Evolutionary conservation across 1,140 invertebrate genomes (phyloP).

Genomic region (Trichoplusia ni): DNA sequence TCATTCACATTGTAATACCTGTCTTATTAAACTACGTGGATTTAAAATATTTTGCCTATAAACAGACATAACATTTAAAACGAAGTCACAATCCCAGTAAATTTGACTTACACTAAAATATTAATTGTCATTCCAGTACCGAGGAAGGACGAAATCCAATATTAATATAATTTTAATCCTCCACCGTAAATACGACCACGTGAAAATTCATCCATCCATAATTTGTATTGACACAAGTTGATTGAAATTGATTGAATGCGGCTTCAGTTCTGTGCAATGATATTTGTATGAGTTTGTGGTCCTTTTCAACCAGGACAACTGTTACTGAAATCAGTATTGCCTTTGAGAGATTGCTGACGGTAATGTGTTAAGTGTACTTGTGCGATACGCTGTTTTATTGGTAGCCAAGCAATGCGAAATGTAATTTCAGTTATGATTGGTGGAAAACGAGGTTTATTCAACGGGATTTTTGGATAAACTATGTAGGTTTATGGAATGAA

Average conservation of each 20-base stretch:
- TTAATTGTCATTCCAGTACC: slow-evolving; percentile 1
- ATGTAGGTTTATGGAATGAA: no score
- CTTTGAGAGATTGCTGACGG: slow-evolving; percentile 10
- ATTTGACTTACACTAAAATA: neutral
- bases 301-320: slow-evolving; percentile 18
- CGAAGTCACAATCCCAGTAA: no score
- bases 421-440: neutral
- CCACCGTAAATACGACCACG: slow-evolving; percentile 17
- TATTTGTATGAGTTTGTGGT: slow-evolving; percentile 32
- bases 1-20: no score
- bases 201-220: slow-evolving; percentile 29
- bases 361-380: slow-evolving; percentile 10
- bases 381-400: neutral
- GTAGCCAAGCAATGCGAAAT: neutral
- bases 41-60: no score
- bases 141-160: neutral
- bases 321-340: slow-evolving; percentile 8
- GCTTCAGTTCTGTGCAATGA: slow-evolving; percentile 14
- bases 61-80: no score
- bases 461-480: no score
- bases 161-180: slow-evolving; percentile 26
- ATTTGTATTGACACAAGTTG: slow-evolving; percentile 28
- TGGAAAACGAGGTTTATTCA: neutral
- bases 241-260: slow-evolving; percentile 31
- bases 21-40: no score